These are phyloP conservation scores for Octopus bimaculoides DNA, from an alignment of 1,140 invertebrate genomes.

Conservation along the genomic window DNA sequence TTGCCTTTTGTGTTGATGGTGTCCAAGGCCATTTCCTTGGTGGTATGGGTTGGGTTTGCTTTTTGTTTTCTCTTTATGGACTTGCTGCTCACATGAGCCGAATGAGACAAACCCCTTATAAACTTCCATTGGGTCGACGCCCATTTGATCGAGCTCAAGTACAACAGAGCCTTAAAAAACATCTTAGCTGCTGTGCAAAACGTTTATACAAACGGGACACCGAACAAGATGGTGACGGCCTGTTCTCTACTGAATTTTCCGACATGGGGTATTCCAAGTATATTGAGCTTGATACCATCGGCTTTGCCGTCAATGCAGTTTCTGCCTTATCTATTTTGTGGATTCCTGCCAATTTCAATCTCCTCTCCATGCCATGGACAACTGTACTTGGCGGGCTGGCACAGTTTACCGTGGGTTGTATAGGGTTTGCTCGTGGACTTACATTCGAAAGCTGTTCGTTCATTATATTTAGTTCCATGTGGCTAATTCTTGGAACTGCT, in stretches of 20 bases:
- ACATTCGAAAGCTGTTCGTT: constrained; percentile 43
- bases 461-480: constrained; percentile 32
- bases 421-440: constrained; percentile 36
- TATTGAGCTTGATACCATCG: constrained; percentile 31
- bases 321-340: constrained; percentile 32
- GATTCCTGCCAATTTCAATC: constrained; percentile 17
- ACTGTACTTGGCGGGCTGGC: constrained; percentile 32
- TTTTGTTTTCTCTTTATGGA: constrained; percentile 38
- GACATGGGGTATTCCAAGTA: constrained; percentile 39
- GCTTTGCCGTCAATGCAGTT: constrained; percentile 37
- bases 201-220: constrained; percentile 22
- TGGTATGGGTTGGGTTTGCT: constrained; percentile 35
- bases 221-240: neutral
- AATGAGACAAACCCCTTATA: constrained; percentile 21
- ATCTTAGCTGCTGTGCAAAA: constrained; percentile 15
- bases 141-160: constrained; percentile 17
- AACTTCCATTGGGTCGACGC: constrained; percentile 30
- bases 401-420: constrained; percentile 34
- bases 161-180: constrained; percentile 13
- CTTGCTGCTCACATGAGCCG: constrained; percentile 29
- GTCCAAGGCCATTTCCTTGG: constrained; percentile 27
- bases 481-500: constrained; percentile 40
- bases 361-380: constrained; percentile 33
- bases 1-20: constrained; percentile 30
- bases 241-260: constrained; percentile 29